phyloP scores from a whole-genome alignment of 2,113 vertebrate species.

The Noturus placidus region DNA sequence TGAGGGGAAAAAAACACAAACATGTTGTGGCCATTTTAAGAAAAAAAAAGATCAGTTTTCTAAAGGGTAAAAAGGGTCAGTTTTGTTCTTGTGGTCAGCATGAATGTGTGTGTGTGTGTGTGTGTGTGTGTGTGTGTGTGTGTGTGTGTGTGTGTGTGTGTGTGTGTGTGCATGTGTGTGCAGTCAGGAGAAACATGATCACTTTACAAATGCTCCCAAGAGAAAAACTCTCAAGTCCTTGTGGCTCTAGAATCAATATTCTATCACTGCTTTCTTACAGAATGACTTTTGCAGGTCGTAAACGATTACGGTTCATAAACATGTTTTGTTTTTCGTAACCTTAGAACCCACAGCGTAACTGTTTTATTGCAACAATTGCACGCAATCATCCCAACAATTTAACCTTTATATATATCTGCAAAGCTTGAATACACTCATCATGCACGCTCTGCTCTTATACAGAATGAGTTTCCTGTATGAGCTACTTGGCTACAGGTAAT shows the following conservation, averaged over 20 bases:
- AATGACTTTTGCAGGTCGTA: background rate
- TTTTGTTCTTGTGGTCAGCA: constrained; percentile 14
- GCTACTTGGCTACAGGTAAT: background rate
- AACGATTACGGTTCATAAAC: background rate
- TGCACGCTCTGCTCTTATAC: background rate
- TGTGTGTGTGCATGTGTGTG: background rate
- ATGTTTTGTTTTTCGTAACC: background rate
- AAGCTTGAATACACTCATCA: background rate
- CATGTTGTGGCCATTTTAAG: background rate
- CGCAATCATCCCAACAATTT: background rate
- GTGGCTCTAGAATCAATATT: constrained; percentile 38
- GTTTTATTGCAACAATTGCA: background rate
- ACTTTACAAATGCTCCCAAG: constrained; percentile 7
- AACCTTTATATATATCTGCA: background rate
- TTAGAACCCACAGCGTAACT: background rate
- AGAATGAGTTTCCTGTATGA: background rate
- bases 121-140: background rate
- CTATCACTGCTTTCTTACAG: background rate
- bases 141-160: too few relatives aligned
- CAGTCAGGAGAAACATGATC: constrained; percentile 49
- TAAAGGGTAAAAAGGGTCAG: background rate
- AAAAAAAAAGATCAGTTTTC: background rate
- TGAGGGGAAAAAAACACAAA: background rate
- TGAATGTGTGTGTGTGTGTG: background rate
- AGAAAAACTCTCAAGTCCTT: background rate